phyloP scores from a whole-genome alignment of 1,140 invertebrate genomes.

The Drosophila bocqueti region DNA sequence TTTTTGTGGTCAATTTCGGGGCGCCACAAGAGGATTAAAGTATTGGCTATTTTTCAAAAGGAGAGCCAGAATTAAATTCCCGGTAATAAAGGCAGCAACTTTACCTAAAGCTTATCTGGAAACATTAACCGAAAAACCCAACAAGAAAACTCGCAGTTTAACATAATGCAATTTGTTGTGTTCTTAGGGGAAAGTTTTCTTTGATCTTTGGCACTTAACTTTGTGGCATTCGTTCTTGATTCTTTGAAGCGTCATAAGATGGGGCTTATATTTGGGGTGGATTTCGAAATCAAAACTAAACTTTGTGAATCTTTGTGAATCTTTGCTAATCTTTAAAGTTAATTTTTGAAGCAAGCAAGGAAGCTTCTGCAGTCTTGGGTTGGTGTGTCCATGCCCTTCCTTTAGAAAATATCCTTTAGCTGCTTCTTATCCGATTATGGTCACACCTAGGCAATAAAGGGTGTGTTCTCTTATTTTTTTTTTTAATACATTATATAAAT shows the following conservation, averaged over 20 bases:
- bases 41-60: constrained; percentile 2
- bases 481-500: not conserved
- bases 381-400: not conserved
- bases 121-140: not conserved
- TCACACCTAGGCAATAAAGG: not conserved
- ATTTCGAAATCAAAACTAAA: not conserved
- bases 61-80: not conserved
- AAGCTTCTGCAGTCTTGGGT: not conserved
- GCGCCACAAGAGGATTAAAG: constrained; percentile 15
- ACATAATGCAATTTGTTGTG: constrained; percentile 20
- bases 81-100: not conserved
- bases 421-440: not conserved
- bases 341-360: not conserved
- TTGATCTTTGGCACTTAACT: constrained; percentile 2
- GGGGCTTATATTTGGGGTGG: not conserved
- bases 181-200: not conserved
- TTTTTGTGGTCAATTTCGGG: constrained; percentile 15
- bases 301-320: not conserved
- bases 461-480: not conserved
- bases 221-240: constrained; percentile 1
- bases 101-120: not conserved
- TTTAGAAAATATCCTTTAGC: not conserved
- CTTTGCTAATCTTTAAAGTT: not conserved
- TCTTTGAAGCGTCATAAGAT: not conserved
- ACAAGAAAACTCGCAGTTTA: constrained; percentile 1